Evolutionary conservation across 1,140 invertebrate species (phyloP).

Genomic region (Mamestra configurata): DNA sequence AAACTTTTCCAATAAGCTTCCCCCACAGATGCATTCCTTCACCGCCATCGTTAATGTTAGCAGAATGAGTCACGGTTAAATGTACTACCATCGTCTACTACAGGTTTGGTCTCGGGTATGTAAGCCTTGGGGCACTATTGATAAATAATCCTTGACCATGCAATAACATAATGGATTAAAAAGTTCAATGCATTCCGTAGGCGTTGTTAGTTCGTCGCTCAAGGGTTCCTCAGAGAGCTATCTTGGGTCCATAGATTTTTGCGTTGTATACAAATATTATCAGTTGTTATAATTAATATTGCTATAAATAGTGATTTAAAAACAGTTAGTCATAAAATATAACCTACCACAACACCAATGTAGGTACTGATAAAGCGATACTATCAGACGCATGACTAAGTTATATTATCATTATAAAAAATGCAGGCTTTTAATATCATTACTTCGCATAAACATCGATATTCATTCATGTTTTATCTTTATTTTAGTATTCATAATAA

Average conservation of each 20-base stretch:
- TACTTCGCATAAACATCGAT: neutral
- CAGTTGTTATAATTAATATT: neutral
- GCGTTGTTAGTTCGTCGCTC: neutral
- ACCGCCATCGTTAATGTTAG: slow-evolving; percentile 64
- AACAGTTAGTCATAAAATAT: neutral
- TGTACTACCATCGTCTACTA: slow-evolving; percentile 43
- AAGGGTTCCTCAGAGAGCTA: slow-evolving; percentile 25
- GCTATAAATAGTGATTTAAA: neutral
- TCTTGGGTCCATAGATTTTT: slow-evolving; percentile 1
- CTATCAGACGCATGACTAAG: neutral
- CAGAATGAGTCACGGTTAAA: slow-evolving; percentile 51
- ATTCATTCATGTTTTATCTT: neutral
- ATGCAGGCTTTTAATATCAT: neutral
- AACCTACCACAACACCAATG: neutral
- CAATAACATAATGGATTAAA: slow-evolving; percentile 37
- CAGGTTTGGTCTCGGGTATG: neutral
- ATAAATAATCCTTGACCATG: slow-evolving; percentile 30
- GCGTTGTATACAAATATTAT: neutral
- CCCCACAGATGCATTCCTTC: slow-evolving; percentile 71
- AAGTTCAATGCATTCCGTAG: slow-evolving; percentile 13
- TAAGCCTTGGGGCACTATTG: slow-evolving; percentile 6
- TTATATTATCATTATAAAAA: neutral
- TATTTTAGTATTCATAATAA: neutral
- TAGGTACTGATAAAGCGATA: neutral
- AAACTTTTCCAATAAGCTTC: slow-evolving; percentile 86